Percentiles rank a stretch among this genome's conserved stretches.
Conservation (phyloP, 2,888 invertebrate species). For the Melanostoma mellinum region DNA sequence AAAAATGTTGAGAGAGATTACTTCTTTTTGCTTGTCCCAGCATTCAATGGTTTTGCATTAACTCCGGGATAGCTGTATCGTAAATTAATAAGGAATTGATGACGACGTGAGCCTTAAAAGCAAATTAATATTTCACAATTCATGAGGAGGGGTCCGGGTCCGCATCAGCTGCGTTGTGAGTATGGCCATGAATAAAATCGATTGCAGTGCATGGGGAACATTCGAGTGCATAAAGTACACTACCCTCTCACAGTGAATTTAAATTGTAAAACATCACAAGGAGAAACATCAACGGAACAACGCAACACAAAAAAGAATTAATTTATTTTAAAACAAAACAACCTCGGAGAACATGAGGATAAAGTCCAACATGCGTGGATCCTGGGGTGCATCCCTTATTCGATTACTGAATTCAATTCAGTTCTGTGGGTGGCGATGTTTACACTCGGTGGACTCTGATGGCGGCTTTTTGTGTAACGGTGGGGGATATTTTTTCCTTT, state of each 20-base stretch:
- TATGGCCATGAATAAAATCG: constrained; percentile 38
- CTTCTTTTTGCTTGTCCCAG: not conserved
- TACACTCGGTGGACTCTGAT: constrained; percentile 46
- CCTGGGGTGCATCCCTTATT: constrained; percentile 6
- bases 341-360: constrained; percentile 21
- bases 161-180: not conserved
- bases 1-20: not conserved
- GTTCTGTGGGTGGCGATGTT: constrained; percentile 63
- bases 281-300: not conserved
- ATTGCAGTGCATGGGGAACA: constrained; percentile 2
- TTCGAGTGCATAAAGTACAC: constrained; percentile 30
- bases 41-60: constrained; percentile 63
- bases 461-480: constrained; percentile 9
- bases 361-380: constrained; percentile 25
- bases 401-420: constrained; percentile 59
- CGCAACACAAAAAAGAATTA: constrained; percentile 36
- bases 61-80: constrained; percentile 35
- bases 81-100: constrained; percentile 70
- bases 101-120: constrained; percentile 70
- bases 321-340: constrained; percentile 51
- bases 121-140: constrained; percentile 70
- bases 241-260: constrained; percentile 58
- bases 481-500: not conserved
- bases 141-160: not conserved
- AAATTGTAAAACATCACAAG: constrained; percentile 33